Evolutionary conservation across 2,113 vertebrate species (phyloP), one percentile per base, ranked within the genome.

Genomic region (Cinclus mexicanus): DNA sequence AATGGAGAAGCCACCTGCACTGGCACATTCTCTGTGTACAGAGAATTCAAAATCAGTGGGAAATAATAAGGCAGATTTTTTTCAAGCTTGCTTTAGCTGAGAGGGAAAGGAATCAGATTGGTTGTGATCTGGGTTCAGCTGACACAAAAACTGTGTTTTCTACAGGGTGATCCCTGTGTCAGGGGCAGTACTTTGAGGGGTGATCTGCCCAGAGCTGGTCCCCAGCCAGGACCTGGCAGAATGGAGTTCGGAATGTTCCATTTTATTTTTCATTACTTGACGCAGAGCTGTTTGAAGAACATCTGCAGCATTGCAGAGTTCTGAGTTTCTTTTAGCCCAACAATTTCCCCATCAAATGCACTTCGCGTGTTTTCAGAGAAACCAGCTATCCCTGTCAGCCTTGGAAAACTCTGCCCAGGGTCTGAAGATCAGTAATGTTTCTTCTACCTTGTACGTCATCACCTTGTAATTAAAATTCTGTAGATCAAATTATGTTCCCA

Each of bases 381-480:
- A 59, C 39, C 41, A 44, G 0, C 33, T 75, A 21, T 44, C n/a
- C 39, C n/a, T 42, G 31, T 42, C 37, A 70, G 25, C 57, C 29
- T 10, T 21, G 21, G 31, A 42, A 82, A 85, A 61, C 57, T 64
- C 46, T 68, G 17, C 39, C 26, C 25, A 8, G 42, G 35, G 15
- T 39, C 49, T 57, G 23, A 24, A 89, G 87, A 63, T 64, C 56
- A 65, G 0, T 70, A 9, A 33, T 37, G 8, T 24, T 60, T 41
- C 60, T 85, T 53, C 29, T 84, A 65, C 55, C 82, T 90, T 6
- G 0, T 76, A 13, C 50, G 55, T 91, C 69, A 65, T 78, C 57
- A 69, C 28, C 33, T 49, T 65, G 5, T 41, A 85, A 90, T 91
- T 91, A 93, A 95, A 88, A 91, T 92, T 77, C 55, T 83, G 24